Conservation (phyloP, 1,140 invertebrate genomes). For the Drosophila ficusphila region DNA sequence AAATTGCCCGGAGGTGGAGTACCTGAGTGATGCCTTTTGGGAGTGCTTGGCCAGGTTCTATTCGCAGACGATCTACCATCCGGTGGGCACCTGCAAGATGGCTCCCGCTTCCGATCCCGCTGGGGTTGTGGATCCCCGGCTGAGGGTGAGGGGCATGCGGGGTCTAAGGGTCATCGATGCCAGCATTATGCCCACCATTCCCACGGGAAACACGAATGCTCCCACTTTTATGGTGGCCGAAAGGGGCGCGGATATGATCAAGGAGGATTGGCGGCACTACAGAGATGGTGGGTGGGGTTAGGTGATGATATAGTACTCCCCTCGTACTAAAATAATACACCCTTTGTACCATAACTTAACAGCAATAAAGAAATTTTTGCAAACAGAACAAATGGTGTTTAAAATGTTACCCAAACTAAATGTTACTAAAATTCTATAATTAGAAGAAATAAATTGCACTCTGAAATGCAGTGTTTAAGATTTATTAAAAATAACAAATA, state of each 20-base stretch:
- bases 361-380: not conserved
- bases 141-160: constrained; percentile 87
- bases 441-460: too few relatives aligned
- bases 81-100: constrained; percentile 88
- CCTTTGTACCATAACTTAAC: not conserved
- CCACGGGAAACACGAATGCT: constrained; percentile 89
- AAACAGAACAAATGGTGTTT: not conserved
- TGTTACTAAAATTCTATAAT: too few relatives aligned
- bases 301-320: not conserved
- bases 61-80: constrained; percentile 89
- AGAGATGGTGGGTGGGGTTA: constrained; percentile 54
- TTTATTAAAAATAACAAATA: too few relatives aligned
- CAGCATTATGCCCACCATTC: constrained; percentile 89
- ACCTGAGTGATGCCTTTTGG: constrained; percentile 87
- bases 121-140: constrained; percentile 87
- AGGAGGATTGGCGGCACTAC: constrained; percentile 85
- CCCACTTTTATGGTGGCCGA: constrained; percentile 90
- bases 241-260: constrained; percentile 88
- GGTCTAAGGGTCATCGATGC: constrained; percentile 88
- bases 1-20: constrained; percentile 85
- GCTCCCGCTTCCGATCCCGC: constrained; percentile 85
- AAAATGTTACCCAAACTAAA: too few relatives aligned
- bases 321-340: not conserved
- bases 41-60: constrained; percentile 89
- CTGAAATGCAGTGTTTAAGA: too few relatives aligned